Conservation (phyloP, 1,140 invertebrate species). For the Magallana angulata region DNA sequence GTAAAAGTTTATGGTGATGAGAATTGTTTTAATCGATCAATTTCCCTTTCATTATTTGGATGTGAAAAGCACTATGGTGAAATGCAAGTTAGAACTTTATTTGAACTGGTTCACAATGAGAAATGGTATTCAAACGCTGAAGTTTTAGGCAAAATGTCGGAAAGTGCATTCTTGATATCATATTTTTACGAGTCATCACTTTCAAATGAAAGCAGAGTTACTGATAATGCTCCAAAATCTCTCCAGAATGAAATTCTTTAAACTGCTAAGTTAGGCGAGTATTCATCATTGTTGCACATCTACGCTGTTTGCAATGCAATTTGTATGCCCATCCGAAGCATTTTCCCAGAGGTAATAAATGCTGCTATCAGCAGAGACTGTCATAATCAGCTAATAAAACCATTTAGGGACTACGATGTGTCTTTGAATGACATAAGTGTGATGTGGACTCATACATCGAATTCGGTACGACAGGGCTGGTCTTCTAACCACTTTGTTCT, state of each 20-base stretch:
- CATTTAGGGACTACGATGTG: neutral
- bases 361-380: neutral
- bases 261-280: neutral
- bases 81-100: too few species aligned
- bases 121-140: too few species aligned
- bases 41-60: too few species aligned
- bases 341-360: neutral
- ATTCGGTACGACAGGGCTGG: neutral
- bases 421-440: neutral
- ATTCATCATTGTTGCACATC: neutral
- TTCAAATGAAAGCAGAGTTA: too few species aligned
- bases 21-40: too few species aligned
- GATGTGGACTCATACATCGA: neutral
- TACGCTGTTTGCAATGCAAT: neutral
- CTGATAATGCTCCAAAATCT: too few species aligned
- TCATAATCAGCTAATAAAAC: neutral
- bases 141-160: too few species aligned
- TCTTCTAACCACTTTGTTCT: neutral
- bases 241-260: neutral
- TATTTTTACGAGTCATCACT: too few species aligned
- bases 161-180: too few species aligned
- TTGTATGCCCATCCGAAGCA: neutral
- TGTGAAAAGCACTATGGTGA: too few species aligned
- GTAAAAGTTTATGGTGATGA: too few species aligned
- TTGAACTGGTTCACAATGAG: too few species aligned